Percentiles rank a stretch among this genome's conserved stretches.
Conservation (phyloP, 2,888 invertebrate species). For the Allolobophora icterica region DNA sequence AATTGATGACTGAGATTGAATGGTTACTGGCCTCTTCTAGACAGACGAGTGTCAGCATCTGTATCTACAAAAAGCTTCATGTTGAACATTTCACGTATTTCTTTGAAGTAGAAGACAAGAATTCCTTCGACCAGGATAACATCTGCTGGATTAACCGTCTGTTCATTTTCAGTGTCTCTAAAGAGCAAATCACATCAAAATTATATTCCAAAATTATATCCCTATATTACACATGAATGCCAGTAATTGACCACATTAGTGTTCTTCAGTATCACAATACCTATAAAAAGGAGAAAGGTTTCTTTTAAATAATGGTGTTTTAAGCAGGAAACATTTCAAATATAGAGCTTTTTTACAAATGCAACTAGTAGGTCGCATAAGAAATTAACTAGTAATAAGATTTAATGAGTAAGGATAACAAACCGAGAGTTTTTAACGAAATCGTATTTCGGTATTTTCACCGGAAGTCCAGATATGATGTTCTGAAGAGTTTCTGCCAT, state of each 20-base stretch:
- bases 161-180: slow-evolving; percentile 58
- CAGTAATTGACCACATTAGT: background rate
- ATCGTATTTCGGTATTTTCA: slow-evolving; percentile 91
- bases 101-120: slow-evolving; percentile 94
- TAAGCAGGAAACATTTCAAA: background rate
- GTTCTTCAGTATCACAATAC: background rate
- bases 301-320: background rate
- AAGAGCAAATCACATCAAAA: slow-evolving; percentile 26
- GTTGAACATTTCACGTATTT: slow-evolving; percentile 91
- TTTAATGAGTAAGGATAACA: background rate
- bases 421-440: slow-evolving; percentile 44
- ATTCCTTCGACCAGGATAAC: slow-evolving; percentile 97
- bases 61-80: slow-evolving; percentile 99
- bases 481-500: slow-evolving; percentile 81
- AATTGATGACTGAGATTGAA: background rate
- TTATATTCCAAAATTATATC: background rate
- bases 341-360: background rate
- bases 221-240: background rate
- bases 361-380: background rate
- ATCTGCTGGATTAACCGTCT: slow-evolving; percentile 90
- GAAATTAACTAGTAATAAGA: background rate
- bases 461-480: slow-evolving; percentile 83
- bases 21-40: slow-evolving; percentile 79
- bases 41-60: slow-evolving; percentile 94
- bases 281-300: background rate